Evolutionary conservation across 2,797 vertebrate genomes (phyloP).

Genomic region (Myotis planiceps): DNA sequence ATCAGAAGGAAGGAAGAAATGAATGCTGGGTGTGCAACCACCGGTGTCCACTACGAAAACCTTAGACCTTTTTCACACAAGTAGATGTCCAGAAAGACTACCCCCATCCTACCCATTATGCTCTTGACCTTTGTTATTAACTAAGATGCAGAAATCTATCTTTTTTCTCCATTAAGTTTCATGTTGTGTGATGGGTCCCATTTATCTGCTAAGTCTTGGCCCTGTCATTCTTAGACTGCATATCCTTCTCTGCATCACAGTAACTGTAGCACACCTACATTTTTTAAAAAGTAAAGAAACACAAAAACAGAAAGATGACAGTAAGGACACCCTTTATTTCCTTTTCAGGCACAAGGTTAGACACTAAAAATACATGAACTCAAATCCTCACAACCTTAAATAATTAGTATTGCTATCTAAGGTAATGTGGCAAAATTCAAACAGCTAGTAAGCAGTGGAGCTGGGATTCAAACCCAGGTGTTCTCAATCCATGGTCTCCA

Average conservation of each 20-base stretch:
- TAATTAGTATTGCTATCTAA: slow-evolving; percentile 2
- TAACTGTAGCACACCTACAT: neutral
- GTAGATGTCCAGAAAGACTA: neutral
- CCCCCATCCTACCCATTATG: neutral
- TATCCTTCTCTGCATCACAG: neutral
- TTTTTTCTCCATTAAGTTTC: slow-evolving; percentile 35
- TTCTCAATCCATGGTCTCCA: neutral
- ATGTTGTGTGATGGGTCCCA: neutral
- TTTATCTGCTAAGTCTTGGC: neutral
- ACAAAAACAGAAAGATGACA: neutral
- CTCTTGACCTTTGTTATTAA: neutral
- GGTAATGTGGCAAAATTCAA: slow-evolving; percentile 30
- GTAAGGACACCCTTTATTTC: neutral
- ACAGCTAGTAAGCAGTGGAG: neutral
- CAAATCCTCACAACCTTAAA: neutral
- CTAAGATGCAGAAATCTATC: neutral
- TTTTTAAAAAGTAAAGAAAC: neutral
- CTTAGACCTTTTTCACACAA: neutral
- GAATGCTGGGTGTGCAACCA: neutral
- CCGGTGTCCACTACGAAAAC: neutral
- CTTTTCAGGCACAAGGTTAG: neutral
- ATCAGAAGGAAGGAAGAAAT: neutral
- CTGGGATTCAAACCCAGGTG: neutral
- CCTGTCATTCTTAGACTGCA: neutral
- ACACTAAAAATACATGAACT: neutral